Evolutionary conservation across 2,888 invertebrate species (phyloP), one percentile per base, ranked within the genome.

Genomic region (Hybos culiciformis): DNA sequence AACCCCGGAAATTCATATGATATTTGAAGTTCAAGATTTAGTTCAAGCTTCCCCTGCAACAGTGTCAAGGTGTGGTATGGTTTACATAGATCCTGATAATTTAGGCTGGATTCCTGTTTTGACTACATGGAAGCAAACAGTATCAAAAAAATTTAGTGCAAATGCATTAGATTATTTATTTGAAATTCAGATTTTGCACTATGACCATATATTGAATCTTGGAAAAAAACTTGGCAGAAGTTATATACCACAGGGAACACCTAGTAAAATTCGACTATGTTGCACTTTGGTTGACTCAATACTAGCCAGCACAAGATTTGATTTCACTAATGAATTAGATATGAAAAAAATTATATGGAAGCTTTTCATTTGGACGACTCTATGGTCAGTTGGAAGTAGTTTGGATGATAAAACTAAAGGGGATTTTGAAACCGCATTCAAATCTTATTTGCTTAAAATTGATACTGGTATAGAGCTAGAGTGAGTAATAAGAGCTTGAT

Each of bases 21-120:
- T 91, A 17, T 91, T 91, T 62, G 85, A 86, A 70, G 80, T 80
- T 8, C 79, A 83, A 56, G 90, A 91, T 62, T 68, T 91, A 42
- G 74, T 86, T 0, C 90, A 90, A 60, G 91, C 91, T 1, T 90
- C 91, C 0, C 92, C 92, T 1, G 91, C 91, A 2, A 92, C 91
- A 0, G 91, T 92, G 5, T 75, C 75, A 0, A 75, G 78, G 18
- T 79, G 80, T 52, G 90, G 90, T 39, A 92, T 92, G 90, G 90
- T 92, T 3, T 92, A 87, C 61, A 77, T 91, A 8, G 91, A 92
- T 61, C 78, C 90, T 0, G 74, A 78, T 3, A 88, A 90, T 55
- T 67, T 91, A 38, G 80, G 81, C 39, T 90, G 84, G 78, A 58
- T 81, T 53, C 90, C 91, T 0, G 79, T 75, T 52, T 80, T 88